phyloP scores from a whole-genome alignment of 2,888 invertebrate species.

The Phengaris arion region DNA sequence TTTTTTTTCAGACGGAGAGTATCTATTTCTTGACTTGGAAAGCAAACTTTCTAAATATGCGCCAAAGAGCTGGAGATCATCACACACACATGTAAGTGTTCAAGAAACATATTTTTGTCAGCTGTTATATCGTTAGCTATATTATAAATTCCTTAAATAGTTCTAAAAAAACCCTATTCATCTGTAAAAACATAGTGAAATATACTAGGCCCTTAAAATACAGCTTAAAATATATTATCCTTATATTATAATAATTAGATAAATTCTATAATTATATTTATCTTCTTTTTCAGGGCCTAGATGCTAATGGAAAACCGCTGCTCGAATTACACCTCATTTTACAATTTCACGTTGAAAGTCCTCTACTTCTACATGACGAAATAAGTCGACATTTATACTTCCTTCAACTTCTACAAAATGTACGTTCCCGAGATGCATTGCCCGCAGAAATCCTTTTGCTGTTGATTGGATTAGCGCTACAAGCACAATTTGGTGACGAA shows the following conservation, averaged over 20 bases:
- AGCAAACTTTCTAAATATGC: slow-evolving; percentile 98
- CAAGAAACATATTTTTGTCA: background rate
- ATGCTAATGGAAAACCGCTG: slow-evolving; percentile 93
- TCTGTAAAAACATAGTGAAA: slow-evolving; percentile 31
- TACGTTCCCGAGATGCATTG: slow-evolving; percentile 82
- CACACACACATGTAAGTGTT: slow-evolving; percentile 90
- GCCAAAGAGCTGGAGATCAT: slow-evolving; percentile 97
- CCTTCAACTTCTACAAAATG: slow-evolving; percentile 95
- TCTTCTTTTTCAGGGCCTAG: slow-evolving; percentile 84
- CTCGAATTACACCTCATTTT: slow-evolving; percentile 94
- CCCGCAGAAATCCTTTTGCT: slow-evolving; percentile 85
- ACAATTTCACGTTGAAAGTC: slow-evolving; percentile 96
- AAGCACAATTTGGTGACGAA: slow-evolving; percentile 94
- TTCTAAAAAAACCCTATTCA: background rate
- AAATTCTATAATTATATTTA: slow-evolving; percentile 27
- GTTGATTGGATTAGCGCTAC: slow-evolving; percentile 93
- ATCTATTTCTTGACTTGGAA: slow-evolving; percentile 95
- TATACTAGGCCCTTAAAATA: too few species aligned
- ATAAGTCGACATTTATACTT: slow-evolving; percentile 96
- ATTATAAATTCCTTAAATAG: too few species aligned
- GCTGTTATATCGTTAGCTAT: too few species aligned
- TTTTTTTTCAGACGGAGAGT: slow-evolving; percentile 89
- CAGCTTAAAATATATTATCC: background rate
- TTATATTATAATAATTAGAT: too few species aligned
- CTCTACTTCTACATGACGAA: slow-evolving; percentile 93